A percentile compares a stretch with the other conserved stretches of the same genome.
Evolutionary conservation across 2,797 vertebrate genomes (phyloP).

Genomic region (Pseudochromis fuscus): DNA sequence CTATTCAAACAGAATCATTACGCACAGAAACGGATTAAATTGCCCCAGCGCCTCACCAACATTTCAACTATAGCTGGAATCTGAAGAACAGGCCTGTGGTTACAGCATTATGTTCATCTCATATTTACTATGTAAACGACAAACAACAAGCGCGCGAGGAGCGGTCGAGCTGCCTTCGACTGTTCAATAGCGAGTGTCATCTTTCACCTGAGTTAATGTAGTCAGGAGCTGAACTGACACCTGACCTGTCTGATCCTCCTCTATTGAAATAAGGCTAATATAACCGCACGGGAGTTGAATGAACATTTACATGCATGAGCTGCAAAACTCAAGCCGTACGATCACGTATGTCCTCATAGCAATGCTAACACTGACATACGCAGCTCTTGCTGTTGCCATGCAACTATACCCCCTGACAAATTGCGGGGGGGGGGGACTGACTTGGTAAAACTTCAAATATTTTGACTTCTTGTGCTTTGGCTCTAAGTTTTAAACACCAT

Average conservation of each 20-base stretch:
- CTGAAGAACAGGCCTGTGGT: constrained; percentile 38
- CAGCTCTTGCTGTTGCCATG: constrained; percentile 38
- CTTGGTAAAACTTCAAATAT: constrained; percentile 30
- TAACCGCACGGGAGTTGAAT: constrained; percentile 18
- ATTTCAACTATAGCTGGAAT: constrained; percentile 29
- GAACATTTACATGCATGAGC: constrained; percentile 30
- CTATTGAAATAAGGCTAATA: constrained; percentile 14
- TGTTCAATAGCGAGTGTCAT: constrained; percentile 20
- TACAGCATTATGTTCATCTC: constrained; percentile 13
- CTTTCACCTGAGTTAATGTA: constrained; percentile 44
- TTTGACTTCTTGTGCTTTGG: constrained; percentile 20
- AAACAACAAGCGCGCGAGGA: constrained; percentile 24
- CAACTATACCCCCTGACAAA: constrained; percentile 31
- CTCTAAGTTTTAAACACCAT: constrained; percentile 28
- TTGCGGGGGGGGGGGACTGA: neutral
- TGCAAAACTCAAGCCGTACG: constrained; percentile 22
- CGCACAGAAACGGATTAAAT: constrained; percentile 60
- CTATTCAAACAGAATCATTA: constrained; percentile 66
- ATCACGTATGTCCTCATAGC: neutral
- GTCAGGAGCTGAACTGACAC: constrained; percentile 40
- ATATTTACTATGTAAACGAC: constrained; percentile 31
- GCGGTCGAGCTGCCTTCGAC: neutral
- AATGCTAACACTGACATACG: constrained; percentile 9
- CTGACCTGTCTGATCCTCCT: constrained; percentile 41
- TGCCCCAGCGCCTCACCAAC: constrained; percentile 40